A percentile compares a stretch with the other conserved stretches of the same genome.
Evolutionary conservation across 2,113 vertebrate genomes (phyloP).

Genomic region (Caranx melampygus): DNA sequence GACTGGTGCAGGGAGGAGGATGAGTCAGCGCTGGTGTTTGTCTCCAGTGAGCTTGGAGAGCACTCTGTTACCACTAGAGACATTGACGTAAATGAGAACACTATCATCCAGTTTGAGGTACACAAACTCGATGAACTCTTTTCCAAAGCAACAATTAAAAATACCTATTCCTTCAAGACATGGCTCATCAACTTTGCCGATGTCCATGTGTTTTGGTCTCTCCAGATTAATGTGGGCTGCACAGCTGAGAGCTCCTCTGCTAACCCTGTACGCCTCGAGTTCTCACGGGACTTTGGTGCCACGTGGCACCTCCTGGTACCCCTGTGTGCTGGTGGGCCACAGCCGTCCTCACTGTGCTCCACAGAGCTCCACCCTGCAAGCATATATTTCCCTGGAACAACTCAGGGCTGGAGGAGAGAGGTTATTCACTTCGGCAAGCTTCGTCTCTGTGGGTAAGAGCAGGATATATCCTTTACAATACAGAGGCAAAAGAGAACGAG

Average conservation of each 20-base stretch:
- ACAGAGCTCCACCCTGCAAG: constrained; percentile 96
- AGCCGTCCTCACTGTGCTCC: constrained; percentile 93
- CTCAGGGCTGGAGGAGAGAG: constrained; percentile 95
- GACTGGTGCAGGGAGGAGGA: constrained; percentile 89
- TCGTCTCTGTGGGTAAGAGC: constrained; percentile 93
- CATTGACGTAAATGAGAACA: constrained; percentile 95
- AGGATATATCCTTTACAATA: not conserved
- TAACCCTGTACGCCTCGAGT: constrained; percentile 91
- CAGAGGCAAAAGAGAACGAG: not conserved
- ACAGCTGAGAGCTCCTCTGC: constrained; percentile 93
- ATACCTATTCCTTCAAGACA: constrained; percentile 7
- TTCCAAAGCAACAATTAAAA: constrained; percentile 9
- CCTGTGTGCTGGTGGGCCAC: constrained; percentile 92
- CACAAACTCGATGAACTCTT: constrained; percentile 24
- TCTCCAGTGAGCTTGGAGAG: constrained; percentile 95
- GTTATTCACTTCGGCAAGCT: constrained; percentile 94
- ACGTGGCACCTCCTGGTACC: constrained; percentile 97
- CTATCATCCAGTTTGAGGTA: constrained; percentile 99
- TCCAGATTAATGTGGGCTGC: constrained; percentile 96
- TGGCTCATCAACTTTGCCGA: not conserved
- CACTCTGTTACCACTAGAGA: constrained; percentile 97
- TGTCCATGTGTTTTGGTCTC: constrained; percentile 36
- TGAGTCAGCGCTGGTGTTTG: constrained; percentile 97
- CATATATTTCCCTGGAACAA: constrained; percentile 94
- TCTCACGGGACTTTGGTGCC: constrained; percentile 95